Evolutionary conservation across 2,888 invertebrate genomes (phyloP), one percentile per base, ranked within the genome.

Genomic region (Parochlus steinenii): DNA sequence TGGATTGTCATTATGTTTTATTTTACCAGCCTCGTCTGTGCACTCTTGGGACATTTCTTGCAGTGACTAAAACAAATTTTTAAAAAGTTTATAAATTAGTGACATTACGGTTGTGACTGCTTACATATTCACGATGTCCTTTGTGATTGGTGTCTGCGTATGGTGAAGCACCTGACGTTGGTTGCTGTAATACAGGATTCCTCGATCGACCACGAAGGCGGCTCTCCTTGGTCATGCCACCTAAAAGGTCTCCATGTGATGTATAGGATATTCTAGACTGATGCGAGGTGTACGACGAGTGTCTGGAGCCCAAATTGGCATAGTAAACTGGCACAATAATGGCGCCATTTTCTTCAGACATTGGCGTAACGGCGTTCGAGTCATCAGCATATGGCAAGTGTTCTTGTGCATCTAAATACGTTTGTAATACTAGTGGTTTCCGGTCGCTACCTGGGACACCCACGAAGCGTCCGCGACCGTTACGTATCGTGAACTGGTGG

Each of bases 321-420:
- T 83, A 82, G 63, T 86, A 87, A 55, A 82, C 79, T 40, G 87
- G 86, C 50, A 89, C 83, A 51, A 90, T 82, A 61, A 90, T 87
- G 55, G 86, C 86, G 53, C 89, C 89, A 61, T 89, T 90, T 63
- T 93, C 93, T 64, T 93, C 93, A 44, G 90, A 92, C 82, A 92
- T 89, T 37, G 95, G 95, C 42, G 93, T 95, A 40, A 90, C 93
- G 44, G 92, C 93, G 54, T 87, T 87, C 43, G 92, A 92, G 63
- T 93, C 95, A 58, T 95, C 95, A 39, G 92, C 93, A 57, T 89
- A 95, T 39, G 93, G 93, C 53, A 95, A 71, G 61, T 90, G 89
- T 65, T 89, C 87, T 61, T 85, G 83, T 46, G 85, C 86, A 58
- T 86, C 92, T 60, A 90, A 71, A 66, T 90, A 90, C 46, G 90